Base-by-base conservation (phyloP, 2,113 vertebrate genomes). In the Pipra filicauda region DNA sequence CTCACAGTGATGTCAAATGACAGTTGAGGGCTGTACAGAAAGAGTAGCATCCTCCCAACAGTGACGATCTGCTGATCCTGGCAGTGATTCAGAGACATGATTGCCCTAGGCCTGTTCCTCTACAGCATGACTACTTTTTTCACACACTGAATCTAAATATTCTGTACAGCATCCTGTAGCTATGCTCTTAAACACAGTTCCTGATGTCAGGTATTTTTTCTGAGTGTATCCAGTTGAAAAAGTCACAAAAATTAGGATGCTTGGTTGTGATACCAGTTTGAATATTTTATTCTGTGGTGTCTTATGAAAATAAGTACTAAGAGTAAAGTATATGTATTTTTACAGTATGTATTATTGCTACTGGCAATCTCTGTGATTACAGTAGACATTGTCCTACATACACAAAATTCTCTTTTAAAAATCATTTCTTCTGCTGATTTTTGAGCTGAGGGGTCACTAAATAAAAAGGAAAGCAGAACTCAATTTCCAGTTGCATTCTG, bases 71-170 rank as follows among this genome's bases (percentile, higher is more conserved):
- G 94, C 95, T 92, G 95, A 91, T 92, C 88, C 95, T 97, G 95
- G 95, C 94, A 95, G 83, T 91, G 95, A 97, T 97, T 98, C 97
- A 97, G 96, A 95, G 95, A 91, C 93, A 83, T 91, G 93, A 95
- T 55, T 97, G 91, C 96, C 97, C 97, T 83, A 71, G 95, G 95
- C 97, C 94, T 97, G 79, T 95, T 97, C 83, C 87, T 90, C 97
- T 96, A 81, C 94, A 97, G 93, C 89, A 89, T 91, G 89, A 90
- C 94, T 95, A 72, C 71, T 73, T 79, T 85, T 89, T 77, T 58
- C 31, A 7, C 85, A 91, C 66, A 90, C 59, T 87, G 96, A 96
- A 87, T 95, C 96, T 96, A 96, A 97, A 96, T 87, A 80, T 67
- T 89, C 70, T 93, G 79, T 92, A 79, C 77, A 97, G 81, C 91